phyloP scores from a whole-genome alignment of 2,113 vertebrate genomes.

The Dendropsophus ebraccatus region DNA sequence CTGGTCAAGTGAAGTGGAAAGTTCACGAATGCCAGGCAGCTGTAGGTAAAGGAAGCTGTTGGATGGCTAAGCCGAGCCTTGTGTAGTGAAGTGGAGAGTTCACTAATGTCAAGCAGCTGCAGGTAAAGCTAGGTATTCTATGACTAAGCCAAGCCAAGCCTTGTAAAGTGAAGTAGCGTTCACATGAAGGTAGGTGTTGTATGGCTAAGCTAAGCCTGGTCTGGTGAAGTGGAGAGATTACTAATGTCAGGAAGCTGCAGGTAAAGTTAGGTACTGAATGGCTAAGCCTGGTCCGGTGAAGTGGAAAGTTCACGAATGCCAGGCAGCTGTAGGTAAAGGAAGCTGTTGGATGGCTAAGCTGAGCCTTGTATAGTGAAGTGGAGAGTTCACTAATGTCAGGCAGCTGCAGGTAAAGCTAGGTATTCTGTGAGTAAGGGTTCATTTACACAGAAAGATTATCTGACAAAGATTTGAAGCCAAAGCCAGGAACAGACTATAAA shows the following conservation, averaged over 20 bases:
- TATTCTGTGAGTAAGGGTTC: too few species aligned
- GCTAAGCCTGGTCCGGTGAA: not conserved
- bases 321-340: not conserved
- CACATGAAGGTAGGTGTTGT: not conserved
- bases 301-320: not conserved
- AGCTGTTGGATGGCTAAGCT: not conserved
- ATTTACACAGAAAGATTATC: too few species aligned
- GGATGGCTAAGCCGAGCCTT: not conserved
- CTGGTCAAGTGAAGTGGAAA: not conserved
- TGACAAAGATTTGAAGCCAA: too few species aligned
- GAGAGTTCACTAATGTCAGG: not conserved
- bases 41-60: not conserved
- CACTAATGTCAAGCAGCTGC: not conserved
- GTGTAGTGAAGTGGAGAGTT: not conserved
- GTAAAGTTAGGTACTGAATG: not conserved
- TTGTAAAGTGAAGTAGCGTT: not conserved
- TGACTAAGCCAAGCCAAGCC: not conserved
- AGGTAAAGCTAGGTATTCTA: not conserved
- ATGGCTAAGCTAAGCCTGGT: not conserved
- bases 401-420: too few species aligned
- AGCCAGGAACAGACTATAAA: too few species aligned
- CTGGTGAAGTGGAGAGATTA: not conserved
- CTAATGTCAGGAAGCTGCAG: not conserved
- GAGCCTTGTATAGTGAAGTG: not conserved
- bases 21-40: not conserved